A percentile compares a stretch with the other conserved stretches of the same genome.
These are phyloP conservation scores for Butorides virescens DNA, from an alignment of 2,113 vertebrate genomes.

Conservation along the genomic window DNA sequence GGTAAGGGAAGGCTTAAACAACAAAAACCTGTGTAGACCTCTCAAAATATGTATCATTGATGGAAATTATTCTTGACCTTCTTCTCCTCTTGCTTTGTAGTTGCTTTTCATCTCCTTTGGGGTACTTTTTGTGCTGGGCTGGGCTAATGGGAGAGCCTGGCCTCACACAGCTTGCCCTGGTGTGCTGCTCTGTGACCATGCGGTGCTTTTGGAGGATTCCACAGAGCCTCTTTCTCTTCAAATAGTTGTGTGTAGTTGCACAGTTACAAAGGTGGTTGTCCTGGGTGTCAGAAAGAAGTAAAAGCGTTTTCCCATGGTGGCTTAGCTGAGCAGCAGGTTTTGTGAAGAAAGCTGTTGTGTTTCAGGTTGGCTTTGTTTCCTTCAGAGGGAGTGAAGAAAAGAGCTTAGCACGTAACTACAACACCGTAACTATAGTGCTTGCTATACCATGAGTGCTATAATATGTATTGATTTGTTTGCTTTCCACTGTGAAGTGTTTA, in stretches of 20 bases:
- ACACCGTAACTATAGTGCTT: accelerated
- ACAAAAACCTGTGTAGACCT: accelerated
- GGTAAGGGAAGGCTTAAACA: not conserved
- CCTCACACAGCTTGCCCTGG: accelerated
- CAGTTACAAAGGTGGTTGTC: accelerated
- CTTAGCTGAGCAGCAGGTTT: not conserved
- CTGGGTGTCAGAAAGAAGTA: not conserved
- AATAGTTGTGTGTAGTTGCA: accelerated
- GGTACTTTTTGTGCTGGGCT: accelerated
- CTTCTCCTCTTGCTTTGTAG: accelerated
- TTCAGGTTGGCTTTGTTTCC: not conserved
- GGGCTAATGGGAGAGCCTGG: not conserved
- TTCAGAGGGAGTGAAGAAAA: not conserved
- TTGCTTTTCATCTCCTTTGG: accelerated
- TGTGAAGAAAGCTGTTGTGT: not conserved
- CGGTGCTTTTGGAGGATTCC: accelerated
- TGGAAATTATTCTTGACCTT: not conserved
- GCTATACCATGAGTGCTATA: not conserved
- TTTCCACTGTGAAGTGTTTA: constrained; percentile 7
- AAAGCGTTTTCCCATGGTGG: accelerated
- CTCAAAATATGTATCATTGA: accelerated
- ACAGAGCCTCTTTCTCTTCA: accelerated
- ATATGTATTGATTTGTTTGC: constrained; percentile 49
- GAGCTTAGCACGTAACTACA: not conserved
- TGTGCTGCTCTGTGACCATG: accelerated